Evolutionary conservation across 2,888 invertebrate species (phyloP).

Genomic region (Tipula vernalis): DNA sequence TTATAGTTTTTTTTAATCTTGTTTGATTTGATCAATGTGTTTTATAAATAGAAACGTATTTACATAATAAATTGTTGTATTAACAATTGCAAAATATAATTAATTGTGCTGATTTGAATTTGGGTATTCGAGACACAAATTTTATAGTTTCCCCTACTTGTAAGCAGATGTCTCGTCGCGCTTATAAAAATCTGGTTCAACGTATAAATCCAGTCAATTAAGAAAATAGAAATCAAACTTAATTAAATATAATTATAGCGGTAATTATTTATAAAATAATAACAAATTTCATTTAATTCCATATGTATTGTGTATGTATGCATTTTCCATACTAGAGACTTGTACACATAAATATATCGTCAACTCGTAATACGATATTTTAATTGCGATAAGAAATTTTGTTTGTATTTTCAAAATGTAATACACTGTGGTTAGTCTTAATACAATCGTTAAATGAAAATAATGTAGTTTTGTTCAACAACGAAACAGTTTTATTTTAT

Average conservation of each 20-base stretch:
- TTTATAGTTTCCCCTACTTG: not conserved
- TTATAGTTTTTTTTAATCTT: not conserved
- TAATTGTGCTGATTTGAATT: not conserved
- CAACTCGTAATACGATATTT: constrained; percentile 11
- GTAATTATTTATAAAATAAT: not conserved
- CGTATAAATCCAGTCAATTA: not conserved
- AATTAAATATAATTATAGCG: not conserved
- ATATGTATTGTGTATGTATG: constrained; percentile 16
- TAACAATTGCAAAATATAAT: not conserved
- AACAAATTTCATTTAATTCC: not conserved
- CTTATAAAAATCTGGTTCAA: not conserved
- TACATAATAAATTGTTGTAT: not conserved
- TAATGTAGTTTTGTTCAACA: not conserved
- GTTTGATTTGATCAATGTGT: not conserved
- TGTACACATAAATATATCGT: not conserved
- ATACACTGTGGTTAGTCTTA: not conserved
- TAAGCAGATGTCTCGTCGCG: not conserved
- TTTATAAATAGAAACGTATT: not conserved
- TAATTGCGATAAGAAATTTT: constrained; percentile 7
- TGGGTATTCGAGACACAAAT: not conserved
- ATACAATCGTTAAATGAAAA: not conserved
- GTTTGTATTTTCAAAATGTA: not conserved
- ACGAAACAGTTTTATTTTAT: not conserved
- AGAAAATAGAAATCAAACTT: not conserved
- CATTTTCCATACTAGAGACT: constrained; percentile 11